Evolutionary conservation across 2,113 vertebrate species (phyloP).

Genomic region (Cryptotis parvus): DNA sequence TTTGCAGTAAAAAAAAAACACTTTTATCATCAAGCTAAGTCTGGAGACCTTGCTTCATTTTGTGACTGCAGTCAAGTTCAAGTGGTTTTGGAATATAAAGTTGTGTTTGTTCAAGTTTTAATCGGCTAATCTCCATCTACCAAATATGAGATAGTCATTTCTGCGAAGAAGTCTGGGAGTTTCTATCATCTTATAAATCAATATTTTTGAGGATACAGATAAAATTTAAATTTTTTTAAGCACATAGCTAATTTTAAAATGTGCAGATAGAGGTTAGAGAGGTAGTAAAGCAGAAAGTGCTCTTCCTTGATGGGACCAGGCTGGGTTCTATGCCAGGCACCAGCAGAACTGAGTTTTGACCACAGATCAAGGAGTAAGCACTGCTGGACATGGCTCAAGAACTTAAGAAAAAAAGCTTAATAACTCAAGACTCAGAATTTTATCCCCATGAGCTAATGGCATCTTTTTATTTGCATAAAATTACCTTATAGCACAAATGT

Average conservation of each 20-base stretch:
- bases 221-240: no score
- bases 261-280: background rate
- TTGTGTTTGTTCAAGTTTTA: background rate
- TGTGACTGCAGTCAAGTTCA: background rate
- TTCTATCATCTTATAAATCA: background rate
- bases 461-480: background rate
- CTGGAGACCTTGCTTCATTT: background rate
- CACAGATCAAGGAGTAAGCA: no score
- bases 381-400: background rate
- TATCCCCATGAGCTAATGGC: background rate
- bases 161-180: background rate
- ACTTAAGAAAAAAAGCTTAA: background rate
- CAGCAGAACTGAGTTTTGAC: no score
- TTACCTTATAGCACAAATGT: background rate
- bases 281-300: background rate
- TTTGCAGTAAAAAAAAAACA: no score
- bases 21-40: background rate
- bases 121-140: background rate
- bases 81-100: slow-evolving; percentile 15
- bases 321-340: no score
- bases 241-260: background rate
- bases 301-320: no score
- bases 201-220: background rate
- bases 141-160: background rate
- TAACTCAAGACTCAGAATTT: slow-evolving; percentile 6